These are phyloP conservation scores for Neopelma chrysocephalum DNA, from an alignment of 2,797 vertebrate species.

Conservation along the genomic window DNA sequence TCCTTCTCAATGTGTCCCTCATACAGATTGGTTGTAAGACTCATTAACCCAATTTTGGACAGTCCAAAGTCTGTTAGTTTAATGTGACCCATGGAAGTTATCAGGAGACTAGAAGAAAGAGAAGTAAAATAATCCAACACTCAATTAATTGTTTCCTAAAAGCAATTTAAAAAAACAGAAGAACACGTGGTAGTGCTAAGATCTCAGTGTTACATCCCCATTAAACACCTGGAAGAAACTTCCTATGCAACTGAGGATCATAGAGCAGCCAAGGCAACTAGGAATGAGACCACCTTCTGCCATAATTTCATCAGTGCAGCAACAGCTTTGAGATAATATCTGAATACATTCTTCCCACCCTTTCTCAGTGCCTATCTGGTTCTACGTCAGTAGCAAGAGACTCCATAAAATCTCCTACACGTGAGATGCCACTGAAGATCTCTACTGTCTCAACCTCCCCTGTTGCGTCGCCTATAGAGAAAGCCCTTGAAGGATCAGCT, in stretches of 20 bases:
- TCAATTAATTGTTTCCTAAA: neutral
- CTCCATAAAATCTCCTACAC: neutral
- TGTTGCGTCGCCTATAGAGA: neutral
- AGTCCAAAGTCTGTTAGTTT: slow-evolving; percentile 97
- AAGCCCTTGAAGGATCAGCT: neutral
- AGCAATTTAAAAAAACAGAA: neutral
- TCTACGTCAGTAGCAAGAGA: neutral
- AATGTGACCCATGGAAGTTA: slow-evolving; percentile 96
- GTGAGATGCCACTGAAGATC: neutral
- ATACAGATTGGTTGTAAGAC: slow-evolving; percentile 94
- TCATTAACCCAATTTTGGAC: slow-evolving; percentile 97
- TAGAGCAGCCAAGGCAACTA: neutral
- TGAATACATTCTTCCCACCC: neutral
- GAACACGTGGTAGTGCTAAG: neutral
- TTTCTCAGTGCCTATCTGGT: neutral
- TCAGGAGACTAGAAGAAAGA: slow-evolving; percentile 84
- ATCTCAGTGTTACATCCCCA: neutral
- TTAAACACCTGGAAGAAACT: neutral
- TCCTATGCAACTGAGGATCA: neutral
- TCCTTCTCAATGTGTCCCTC: slow-evolving; percentile 98
- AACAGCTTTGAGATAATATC: neutral
- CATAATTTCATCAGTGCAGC: neutral
- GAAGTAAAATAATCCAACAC: neutral
- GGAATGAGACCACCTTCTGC: neutral
- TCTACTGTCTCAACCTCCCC: neutral